Percentiles rank a stretch among this genome's conserved stretches.
Evolutionary conservation across 2,113 vertebrate species (phyloP).

Genomic region (Petaurus breviceps): DNA sequence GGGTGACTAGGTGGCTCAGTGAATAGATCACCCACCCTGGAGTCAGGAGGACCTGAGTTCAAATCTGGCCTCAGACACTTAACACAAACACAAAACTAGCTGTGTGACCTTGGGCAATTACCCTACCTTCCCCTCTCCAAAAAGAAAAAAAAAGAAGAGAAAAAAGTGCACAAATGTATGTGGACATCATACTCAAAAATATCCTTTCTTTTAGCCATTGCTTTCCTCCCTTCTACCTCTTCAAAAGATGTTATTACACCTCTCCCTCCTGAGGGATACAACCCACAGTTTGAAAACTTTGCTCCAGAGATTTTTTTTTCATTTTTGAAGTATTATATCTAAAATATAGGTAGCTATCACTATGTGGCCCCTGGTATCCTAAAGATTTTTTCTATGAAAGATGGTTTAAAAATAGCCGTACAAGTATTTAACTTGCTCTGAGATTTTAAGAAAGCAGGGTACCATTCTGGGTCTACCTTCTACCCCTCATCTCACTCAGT

Average conservation of each 20-base stretch:
- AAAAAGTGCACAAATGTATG: background rate
- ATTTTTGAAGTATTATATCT: background rate
- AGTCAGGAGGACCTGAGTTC: too few relatives aligned
- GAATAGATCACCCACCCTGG: too few relatives aligned
- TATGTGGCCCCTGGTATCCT: background rate
- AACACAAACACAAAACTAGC: too few relatives aligned
- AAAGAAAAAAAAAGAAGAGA: background rate
- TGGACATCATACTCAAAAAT: background rate
- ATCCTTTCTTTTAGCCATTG: background rate
- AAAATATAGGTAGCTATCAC: background rate
- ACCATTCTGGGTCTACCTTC: background rate
- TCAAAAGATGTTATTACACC: background rate
- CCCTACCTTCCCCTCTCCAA: too few relatives aligned
- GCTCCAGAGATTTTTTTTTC: background rate
- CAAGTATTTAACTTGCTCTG: background rate
- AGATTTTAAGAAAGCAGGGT: background rate
- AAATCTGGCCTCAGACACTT: too few relatives aligned
- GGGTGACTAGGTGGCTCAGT: too few relatives aligned
- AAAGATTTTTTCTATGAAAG: background rate
- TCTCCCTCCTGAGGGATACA: background rate
- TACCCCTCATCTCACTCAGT: background rate
- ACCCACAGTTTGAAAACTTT: background rate
- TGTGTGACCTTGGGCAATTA: too few relatives aligned
- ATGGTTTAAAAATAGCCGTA: background rate
- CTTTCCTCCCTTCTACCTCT: background rate